phyloP scores from a whole-genome alignment of 2,888 invertebrate genomes.

The Geotrupes spiniger region DNA sequence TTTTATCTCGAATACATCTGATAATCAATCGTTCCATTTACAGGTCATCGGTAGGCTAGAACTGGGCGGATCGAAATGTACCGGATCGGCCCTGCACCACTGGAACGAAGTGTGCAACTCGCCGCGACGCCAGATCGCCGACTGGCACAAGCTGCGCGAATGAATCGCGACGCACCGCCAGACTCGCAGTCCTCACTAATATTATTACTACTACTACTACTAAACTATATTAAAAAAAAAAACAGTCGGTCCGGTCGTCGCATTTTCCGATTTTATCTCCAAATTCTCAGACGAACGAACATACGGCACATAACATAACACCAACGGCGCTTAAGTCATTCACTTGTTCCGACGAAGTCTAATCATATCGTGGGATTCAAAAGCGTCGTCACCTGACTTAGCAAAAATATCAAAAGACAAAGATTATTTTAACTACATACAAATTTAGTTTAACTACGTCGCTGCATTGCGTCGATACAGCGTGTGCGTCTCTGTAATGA shows the following conservation, averaged over 20 bases:
- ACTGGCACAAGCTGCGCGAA: conserved; percentile 98
- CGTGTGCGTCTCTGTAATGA: too few relatives aligned
- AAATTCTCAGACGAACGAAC: background rate
- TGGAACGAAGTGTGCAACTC: conserved; percentile 98
- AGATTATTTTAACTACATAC: too few relatives aligned
- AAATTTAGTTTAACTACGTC: too few relatives aligned
- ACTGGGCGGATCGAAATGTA: conserved; percentile 78
- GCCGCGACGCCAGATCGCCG: conserved; percentile 96
- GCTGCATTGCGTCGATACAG: too few relatives aligned
- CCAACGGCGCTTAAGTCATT: conserved; percentile 3
- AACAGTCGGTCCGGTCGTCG: conserved; percentile 18
- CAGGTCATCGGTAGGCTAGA: conserved; percentile 95
- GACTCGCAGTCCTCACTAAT: too few relatives aligned
- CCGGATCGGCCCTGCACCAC: conserved; percentile 84
- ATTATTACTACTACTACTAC: background rate
- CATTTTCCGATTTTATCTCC: too few relatives aligned
- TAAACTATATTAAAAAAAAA: conserved; percentile 9
- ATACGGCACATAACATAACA: background rate
- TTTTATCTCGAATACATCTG: background rate
- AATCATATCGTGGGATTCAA: too few relatives aligned
- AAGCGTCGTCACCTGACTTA: too few relatives aligned
- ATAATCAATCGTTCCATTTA: conserved; percentile 23
- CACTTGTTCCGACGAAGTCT: too few relatives aligned
- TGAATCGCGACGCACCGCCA: conserved; percentile 51
- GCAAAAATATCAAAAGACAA: too few relatives aligned